Evolutionary conservation across 2,888 invertebrate genomes (phyloP), one percentile per base, ranked within the genome.

Genomic region (Atherix ibis): DNA sequence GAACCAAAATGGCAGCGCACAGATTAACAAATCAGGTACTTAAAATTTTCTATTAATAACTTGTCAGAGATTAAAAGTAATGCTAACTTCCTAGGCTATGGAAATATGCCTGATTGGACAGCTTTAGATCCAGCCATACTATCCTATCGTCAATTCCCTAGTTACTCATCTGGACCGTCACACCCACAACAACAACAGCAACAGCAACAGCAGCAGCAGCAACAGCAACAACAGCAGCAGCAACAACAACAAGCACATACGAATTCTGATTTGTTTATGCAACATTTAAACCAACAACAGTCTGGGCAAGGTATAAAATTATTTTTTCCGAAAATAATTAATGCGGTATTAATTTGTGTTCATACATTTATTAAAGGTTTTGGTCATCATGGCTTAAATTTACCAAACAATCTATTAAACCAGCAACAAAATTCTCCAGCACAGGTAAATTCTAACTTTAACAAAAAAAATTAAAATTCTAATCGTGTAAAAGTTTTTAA

Each of bases 41-140:
- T n/a, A 38, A 30, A 35, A 33, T 36, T 39, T 34, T 50, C 46
- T 27, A n/a, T n/a, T n/a, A n/a, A n/a, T n/a, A n/a, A n/a, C n/a
- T n/a, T n/a, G n/a, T n/a, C n/a, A n/a, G n/a, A n/a, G n/a, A n/a
- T n/a, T n/a, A n/a, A n/a, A n/a, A n/a, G n/a, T n/a, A n/a, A n/a
- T n/a, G n/a, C n/a, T n/a, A n/a, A n/a, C n/a, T 18, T 32, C 24
- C n/a, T 24, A 69, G 68, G 62, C 51, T 63, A 64, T 50, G 60
- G 63, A 44, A 66, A 67, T 51, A 75, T 70, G 62, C 66, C 76
- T 47, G 87, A 88, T 64, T 88, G 88, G 87, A 83, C 87, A 48
- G 74, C 83, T 45, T 73, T 91, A 68, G 92, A 94, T 68, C 89
- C 92, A 39, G 91, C 91, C 45, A 91, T 92, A 46, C 52, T 61